phyloP scores from a whole-genome alignment of 2,888 invertebrate species.

The Romanomermis culicivorax region DNA sequence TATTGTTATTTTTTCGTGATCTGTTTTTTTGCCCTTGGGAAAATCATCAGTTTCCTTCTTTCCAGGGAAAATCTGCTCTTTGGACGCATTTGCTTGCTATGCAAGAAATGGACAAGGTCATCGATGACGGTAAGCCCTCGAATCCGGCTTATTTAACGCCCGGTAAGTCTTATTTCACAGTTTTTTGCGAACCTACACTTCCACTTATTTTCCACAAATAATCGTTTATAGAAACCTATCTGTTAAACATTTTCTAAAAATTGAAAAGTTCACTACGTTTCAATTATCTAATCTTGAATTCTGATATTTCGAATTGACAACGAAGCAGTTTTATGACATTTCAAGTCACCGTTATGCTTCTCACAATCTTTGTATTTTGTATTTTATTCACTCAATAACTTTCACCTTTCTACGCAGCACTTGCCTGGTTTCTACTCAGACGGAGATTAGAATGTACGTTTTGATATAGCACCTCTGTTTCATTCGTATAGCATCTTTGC shows the following conservation, averaged over 20 bases:
- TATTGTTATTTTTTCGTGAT: too few species aligned
- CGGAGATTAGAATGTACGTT: conserved; percentile 62
- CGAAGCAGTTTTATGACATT: too few species aligned
- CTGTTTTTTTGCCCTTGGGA: neutral
- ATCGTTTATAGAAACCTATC: too few species aligned
- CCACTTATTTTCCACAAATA: too few species aligned
- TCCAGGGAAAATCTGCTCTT: conserved; percentile 70
- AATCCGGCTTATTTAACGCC: conserved; percentile 29
- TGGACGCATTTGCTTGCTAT: conserved; percentile 85
- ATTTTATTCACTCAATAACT: conserved; percentile 11
- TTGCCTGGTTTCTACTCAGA: conserved; percentile 78
- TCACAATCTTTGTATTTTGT: conserved; percentile 7
- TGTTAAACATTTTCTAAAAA: too few species aligned
- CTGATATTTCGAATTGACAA: too few species aligned
- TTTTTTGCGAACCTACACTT: too few species aligned
- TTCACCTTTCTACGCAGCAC: conserved; percentile 43
- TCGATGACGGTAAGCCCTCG: conserved; percentile 42
- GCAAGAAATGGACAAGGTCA: conserved; percentile 43
- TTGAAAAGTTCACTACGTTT: too few species aligned
- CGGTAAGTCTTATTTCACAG: conserved; percentile 33
- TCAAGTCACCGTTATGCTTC: too few species aligned
- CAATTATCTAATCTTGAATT: too few species aligned
- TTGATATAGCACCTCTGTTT: neutral
- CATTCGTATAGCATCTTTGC: neutral
- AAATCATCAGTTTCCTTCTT: conserved; percentile 7